Base-by-base conservation (phyloP, 2,888 invertebrate genomes). In the Sisyra terminalis region DNA sequence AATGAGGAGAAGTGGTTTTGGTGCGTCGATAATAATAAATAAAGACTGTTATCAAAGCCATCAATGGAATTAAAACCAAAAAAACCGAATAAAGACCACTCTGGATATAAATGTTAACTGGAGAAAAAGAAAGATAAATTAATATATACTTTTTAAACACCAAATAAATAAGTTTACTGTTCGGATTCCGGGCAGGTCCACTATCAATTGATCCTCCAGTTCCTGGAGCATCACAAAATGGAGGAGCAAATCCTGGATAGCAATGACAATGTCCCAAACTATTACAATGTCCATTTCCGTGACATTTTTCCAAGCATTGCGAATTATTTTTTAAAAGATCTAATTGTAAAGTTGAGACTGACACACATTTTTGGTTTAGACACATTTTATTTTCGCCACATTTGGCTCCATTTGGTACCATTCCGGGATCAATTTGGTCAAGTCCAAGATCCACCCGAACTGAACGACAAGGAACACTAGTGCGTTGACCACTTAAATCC, bases 381-480 rank as follows among this genome's bases (percentile, higher is more conserved):
- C 94, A 96, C 86, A 94, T 90, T 75, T 76, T 87, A 45, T 78
- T 75, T 2, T 77, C 69, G 0, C 86, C 92, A 61, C 94, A 94
- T 54, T 75, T 79, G 1, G 92, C 88, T 0, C 98, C 98, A 57
- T 97, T 88, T 0, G 96, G 96, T 1, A 89, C 86, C 53, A 97
- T 68, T 0, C 97, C 97, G 0, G 97, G 97, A 62, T 98, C 97
- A 3, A 83, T 78, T 56, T 87, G 83, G 53, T 79, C 80, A 30
- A 93, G 62, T 0, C 96, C 96, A 42, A 96, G 68, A 61, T 96
- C 94, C 1, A 96, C 83, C 49, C 92, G 77, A 3, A 89, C 94
- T 0, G 89, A 83, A 16, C 92, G 76, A 57, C 94, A 96, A 0
- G 92, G 81, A 48, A 88, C 81, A 45, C 89, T 83, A 38, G 75